Evolutionary conservation across 1,140 invertebrate species (phyloP).

Genomic region (Drosophila ambigua): DNA sequence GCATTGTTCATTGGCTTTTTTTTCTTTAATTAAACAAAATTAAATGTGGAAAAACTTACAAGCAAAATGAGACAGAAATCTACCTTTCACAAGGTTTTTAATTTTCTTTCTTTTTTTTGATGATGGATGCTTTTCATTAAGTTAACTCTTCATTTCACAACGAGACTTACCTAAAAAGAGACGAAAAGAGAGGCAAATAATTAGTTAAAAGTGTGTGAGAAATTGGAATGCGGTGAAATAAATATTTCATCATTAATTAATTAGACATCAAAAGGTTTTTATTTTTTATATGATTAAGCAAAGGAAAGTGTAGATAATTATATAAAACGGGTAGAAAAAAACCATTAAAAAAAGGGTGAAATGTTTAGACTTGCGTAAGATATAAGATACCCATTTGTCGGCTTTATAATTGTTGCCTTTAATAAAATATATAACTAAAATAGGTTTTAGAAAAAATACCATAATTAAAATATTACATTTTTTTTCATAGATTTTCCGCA

Average conservation of each 20-base stretch:
- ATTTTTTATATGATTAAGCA: background rate
- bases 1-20: slow-evolving; percentile 29
- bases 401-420: background rate
- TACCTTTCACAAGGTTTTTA: slow-evolving; percentile 7
- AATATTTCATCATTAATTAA: slow-evolving; percentile 42
- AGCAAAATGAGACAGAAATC: slow-evolving; percentile 11
- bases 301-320: slow-evolving; percentile 3
- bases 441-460: no score
- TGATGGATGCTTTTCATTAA: slow-evolving; percentile 37
- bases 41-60: slow-evolving; percentile 41
- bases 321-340: slow-evolving; percentile 10
- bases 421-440: no score
- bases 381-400: background rate
- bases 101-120: slow-evolving; percentile 18
- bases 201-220: slow-evolving; percentile 42
- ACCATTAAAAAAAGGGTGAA: slow-evolving; percentile 8
- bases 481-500: no score
- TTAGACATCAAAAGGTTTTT: background rate
- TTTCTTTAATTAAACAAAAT: slow-evolving; percentile 36
- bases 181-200: slow-evolving; percentile 39
- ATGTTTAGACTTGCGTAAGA: background rate
- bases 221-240: slow-evolving; percentile 18
- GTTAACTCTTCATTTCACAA: slow-evolving; percentile 8
- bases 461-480: no score
- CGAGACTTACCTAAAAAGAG: slow-evolving; percentile 68